Evolutionary conservation across 2,888 invertebrate species (phyloP).

Genomic region (Volucella zonaria): DNA sequence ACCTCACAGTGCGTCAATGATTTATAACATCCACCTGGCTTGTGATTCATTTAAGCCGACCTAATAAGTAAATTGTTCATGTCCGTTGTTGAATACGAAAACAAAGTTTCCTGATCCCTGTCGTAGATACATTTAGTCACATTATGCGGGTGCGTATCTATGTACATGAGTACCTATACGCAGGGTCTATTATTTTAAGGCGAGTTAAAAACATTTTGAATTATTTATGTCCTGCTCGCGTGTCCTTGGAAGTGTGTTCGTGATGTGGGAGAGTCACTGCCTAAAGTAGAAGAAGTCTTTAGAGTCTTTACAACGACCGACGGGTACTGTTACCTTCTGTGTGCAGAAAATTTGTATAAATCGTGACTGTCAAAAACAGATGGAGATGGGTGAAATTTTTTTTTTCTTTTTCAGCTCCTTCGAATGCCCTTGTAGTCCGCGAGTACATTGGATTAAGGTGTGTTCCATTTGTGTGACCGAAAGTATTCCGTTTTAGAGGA

Average conservation of each 20-base stretch:
- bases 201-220: slow-evolving; percentile 50
- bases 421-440: neutral
- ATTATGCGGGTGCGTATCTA: neutral
- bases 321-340: slow-evolving; percentile 2
- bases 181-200: slow-evolving; percentile 48
- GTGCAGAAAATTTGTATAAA: slow-evolving; percentile 31
- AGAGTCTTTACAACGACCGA: neutral
- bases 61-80: slow-evolving; percentile 60
- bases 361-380: slow-evolving; percentile 51
- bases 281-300: neutral
- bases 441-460: slow-evolving; percentile 18
- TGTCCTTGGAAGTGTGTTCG: slow-evolving; percentile 26
- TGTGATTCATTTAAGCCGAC: slow-evolving; percentile 48
- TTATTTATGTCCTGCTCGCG: slow-evolving; percentile 40
- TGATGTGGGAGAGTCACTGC: slow-evolving; percentile 8
- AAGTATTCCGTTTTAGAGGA: slow-evolving; percentile 5
- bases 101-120: slow-evolving; percentile 26
- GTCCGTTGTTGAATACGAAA: slow-evolving; percentile 39
- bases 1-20: slow-evolving; percentile 24
- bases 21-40: slow-evolving; percentile 41
- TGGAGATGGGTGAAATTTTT: slow-evolving; percentile 1
- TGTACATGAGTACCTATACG: neutral
- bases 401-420: neutral
- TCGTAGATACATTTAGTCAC: slow-evolving; percentile 1
- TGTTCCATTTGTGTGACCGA: slow-evolving; percentile 18